These are phyloP conservation scores for Hormiphora californensis DNA, from an alignment of 37 sponge, comb jelly and placozoan genomes.

Conservation along the genomic window DNA sequence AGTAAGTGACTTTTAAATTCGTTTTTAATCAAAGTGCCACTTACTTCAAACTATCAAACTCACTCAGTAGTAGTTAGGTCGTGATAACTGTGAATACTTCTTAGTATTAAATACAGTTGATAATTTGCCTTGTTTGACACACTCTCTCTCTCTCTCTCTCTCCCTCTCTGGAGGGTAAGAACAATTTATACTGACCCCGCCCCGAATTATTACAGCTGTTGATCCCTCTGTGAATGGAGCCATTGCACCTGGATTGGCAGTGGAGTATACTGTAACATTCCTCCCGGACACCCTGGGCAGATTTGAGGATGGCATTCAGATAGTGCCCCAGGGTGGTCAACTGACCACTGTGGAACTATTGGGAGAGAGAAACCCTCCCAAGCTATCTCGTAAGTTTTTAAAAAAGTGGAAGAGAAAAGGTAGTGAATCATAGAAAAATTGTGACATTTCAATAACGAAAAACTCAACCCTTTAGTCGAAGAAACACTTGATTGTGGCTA, in stretches of 20 bases:
- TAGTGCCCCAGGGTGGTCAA: conserved; percentile 24
- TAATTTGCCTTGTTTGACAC: too few species aligned
- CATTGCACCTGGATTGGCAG: conserved; percentile 23
- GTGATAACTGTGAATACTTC: too few species aligned
- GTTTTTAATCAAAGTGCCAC: too few species aligned
- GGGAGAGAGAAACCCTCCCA: neutral
- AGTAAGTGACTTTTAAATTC: too few species aligned
- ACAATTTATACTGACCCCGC: too few species aligned
- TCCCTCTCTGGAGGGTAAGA: too few species aligned
- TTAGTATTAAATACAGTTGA: too few species aligned
- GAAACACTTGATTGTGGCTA: conserved; percentile 51
- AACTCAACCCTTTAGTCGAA: neutral
- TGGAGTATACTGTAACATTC: conserved; percentile 52
- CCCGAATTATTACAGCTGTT: neutral
- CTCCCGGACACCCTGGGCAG: conserved; percentile 7
- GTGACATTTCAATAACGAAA: too few species aligned
- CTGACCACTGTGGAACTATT: neutral
- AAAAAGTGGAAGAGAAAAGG: neutral
- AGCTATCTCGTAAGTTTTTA: conserved; percentile 1
- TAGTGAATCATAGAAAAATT: neutral
- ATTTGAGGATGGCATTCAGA: conserved; percentile 12
- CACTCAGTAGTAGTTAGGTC: too few species aligned
- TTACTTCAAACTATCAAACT: too few species aligned
- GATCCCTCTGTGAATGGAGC: conserved; percentile 34
- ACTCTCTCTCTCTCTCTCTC: too few species aligned